Percentiles rank a stretch among this genome's conserved stretches.
Evolutionary conservation across 2,797 vertebrate species (phyloP).

Genomic region (Parauchenoglanis punctatus): DNA sequence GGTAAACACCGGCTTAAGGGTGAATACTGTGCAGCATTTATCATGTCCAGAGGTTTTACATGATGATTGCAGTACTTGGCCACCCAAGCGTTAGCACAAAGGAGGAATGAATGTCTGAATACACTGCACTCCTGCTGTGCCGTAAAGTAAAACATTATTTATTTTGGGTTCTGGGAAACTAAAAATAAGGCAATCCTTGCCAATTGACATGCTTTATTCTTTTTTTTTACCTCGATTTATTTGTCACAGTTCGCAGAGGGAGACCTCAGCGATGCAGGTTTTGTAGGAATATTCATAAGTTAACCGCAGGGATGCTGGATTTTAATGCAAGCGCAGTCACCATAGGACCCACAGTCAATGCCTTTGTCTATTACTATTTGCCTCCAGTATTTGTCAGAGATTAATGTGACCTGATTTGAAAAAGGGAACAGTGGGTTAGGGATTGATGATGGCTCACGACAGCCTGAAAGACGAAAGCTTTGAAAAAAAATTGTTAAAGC

Average conservation of each 20-base stretch:
- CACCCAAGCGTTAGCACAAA: background rate
- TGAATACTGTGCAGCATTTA: background rate
- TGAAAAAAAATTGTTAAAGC: background rate
- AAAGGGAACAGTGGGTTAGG: background rate
- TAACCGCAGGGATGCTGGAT: constrained; percentile 3
- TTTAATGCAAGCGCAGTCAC: background rate
- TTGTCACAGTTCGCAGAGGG: background rate
- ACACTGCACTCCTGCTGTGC: background rate
- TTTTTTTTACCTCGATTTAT: background rate
- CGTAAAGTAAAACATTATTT: background rate
- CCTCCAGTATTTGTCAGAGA: background rate
- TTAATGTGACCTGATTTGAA: background rate
- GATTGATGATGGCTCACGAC: background rate
- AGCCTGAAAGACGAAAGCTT: background rate
- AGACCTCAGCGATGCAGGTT: background rate
- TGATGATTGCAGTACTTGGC: background rate
- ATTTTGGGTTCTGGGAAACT: background rate
- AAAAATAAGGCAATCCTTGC: background rate
- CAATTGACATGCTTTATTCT: background rate
- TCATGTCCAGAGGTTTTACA: background rate
- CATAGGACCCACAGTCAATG: background rate
- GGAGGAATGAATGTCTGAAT: background rate
- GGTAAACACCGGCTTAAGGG: background rate
- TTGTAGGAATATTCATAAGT: background rate
- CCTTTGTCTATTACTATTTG: background rate